Evolutionary conservation across 2,888 invertebrate species (phyloP).

Genomic region (Agonopterix arenella): DNA sequence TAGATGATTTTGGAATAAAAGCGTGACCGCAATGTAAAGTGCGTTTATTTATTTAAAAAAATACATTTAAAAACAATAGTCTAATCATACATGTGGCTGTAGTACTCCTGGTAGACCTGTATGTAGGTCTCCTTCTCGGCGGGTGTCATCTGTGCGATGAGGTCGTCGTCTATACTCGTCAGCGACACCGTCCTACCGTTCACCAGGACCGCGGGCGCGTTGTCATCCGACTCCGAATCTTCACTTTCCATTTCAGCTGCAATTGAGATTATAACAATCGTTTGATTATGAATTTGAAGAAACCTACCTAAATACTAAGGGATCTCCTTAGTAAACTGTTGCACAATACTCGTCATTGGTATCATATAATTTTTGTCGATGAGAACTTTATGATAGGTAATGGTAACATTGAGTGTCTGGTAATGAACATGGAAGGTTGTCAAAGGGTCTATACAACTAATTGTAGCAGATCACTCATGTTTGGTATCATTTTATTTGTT

Average conservation of each 20-base stretch:
- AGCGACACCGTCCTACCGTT: slow-evolving; percentile 87
- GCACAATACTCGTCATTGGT: too few species aligned
- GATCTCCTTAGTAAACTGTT: too few species aligned
- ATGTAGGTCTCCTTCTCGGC: slow-evolving; percentile 96
- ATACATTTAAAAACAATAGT: slow-evolving; percentile 2
- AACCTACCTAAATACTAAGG: too few species aligned
- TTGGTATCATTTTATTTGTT: too few species aligned
- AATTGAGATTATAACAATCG: slow-evolving; percentile 15
- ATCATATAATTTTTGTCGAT: too few species aligned
- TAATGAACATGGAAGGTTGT: too few species aligned
- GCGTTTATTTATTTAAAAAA: background rate
- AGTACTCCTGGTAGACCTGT: slow-evolving; percentile 94
- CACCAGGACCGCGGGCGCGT: slow-evolving; percentile 88
- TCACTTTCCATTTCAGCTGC: slow-evolving; percentile 83
- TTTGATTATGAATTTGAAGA: background rate
- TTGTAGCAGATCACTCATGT: too few species aligned
- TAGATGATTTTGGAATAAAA: too few species aligned
- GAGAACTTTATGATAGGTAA: too few species aligned
- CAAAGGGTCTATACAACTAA: too few species aligned
- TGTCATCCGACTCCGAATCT: slow-evolving; percentile 87
- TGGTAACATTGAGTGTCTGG: too few species aligned
- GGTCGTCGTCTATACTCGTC: slow-evolving; percentile 89
- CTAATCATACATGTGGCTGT: slow-evolving; percentile 91
- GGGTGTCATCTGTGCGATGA: slow-evolving; percentile 93
- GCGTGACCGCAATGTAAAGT: background rate